Base-by-base conservation (phyloP, 2,888 invertebrate species). In the Agrochola macilenta region DNA sequence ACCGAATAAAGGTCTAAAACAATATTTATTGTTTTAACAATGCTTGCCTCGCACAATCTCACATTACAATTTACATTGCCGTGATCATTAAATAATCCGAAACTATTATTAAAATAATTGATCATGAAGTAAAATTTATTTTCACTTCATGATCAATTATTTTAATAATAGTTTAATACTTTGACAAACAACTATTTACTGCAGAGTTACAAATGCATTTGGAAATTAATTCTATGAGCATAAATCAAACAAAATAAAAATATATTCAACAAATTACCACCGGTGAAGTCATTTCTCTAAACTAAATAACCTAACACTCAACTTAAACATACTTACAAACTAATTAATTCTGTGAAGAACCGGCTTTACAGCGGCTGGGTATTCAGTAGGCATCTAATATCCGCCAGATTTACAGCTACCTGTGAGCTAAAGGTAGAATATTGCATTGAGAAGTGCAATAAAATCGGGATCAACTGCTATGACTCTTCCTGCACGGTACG, bases 391-490 rank as follows among this genome's bases (percentile, higher is more conserved):
- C 65, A 70, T 83, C 87, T 83, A 84, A 84, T 86, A 85, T 85
- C 75, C 69, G 63, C 43, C 85, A 87, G 88, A 82, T 89, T 89
- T 85, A 82, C 91, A 86, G 87, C 83, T 88, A 85, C 84, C 83
- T 87, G 88, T 75, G 83, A 81, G 82, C 88, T 90, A 88, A 91
- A 89, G 88, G 92, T 88, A 89, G 91, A 92, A 94, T 94, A 94
- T 91, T 94, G 93, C 94, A 92, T 90, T 90, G 90, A 87, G 89
- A 91, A 92, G 88, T 92, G 96, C 95, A 96, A 96, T 96, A 95
- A 95, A 95, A 94, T 93, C 93, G 93, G 95, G 94, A 95, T 96
- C 95, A 94, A 92, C 95, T 93, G 95, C 94, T 95, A 95, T 94
- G 93, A 94, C 93, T 92, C 91, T 93, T 91, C 93, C 93, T 93